These are phyloP conservation scores for Drosophila nasuta DNA, from an alignment of 1,140 invertebrate species.

Conservation along the genomic window DNA sequence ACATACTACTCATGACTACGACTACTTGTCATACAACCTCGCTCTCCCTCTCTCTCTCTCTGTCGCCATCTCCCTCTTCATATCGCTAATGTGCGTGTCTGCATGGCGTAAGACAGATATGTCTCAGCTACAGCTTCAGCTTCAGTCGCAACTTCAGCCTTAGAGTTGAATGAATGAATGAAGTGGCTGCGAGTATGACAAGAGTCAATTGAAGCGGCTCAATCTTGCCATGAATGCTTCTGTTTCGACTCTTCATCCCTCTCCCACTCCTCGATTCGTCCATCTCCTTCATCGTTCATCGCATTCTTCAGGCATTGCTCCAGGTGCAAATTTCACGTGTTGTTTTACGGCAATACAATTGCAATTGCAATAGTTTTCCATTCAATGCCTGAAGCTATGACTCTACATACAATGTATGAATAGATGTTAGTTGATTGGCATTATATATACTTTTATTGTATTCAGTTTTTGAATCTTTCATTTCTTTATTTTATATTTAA, in stretches of 20 bases:
- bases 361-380: constrained; percentile 7
- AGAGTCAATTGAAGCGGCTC: constrained; percentile 44
- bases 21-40: not conserved
- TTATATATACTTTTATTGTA: not conserved
- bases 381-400: not conserved
- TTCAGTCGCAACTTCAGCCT: not conserved
- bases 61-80: not conserved
- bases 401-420: not conserved
- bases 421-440: not conserved
- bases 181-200: constrained; percentile 39
- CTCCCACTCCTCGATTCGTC: too few species aligned
- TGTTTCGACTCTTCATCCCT: too few species aligned
- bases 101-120: constrained; percentile 31
- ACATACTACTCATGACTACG: constrained; percentile 1
- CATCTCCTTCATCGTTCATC: not conserved
- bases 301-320: not conserved
- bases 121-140: not conserved
- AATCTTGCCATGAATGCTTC: constrained; percentile 29
- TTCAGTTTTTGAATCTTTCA: too few species aligned
- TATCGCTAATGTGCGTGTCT: constrained; percentile 42
- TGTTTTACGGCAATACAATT: not conserved
- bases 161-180: constrained; percentile 17
- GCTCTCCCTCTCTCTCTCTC: not conserved
- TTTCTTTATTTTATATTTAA: too few species aligned
- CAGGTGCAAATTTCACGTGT: constrained; percentile 4